Evolutionary conservation across 2,797 vertebrate genomes (phyloP), one percentile per base, ranked within the genome.

Genomic region (Sardinella longiceps): DNA sequence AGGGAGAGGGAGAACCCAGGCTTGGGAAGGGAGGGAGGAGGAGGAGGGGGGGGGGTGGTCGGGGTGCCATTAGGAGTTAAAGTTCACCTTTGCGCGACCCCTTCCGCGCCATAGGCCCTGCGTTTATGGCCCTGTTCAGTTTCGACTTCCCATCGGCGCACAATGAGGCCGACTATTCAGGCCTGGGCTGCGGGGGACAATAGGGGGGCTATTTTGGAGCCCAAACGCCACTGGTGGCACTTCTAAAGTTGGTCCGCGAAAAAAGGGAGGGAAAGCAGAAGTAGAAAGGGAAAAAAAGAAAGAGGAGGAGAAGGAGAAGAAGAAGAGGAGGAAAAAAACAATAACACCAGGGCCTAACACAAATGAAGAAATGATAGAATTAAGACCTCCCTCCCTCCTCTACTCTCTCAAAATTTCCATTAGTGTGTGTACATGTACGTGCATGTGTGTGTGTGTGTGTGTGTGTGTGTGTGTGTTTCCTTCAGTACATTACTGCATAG

Each of bases 1-100:
- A 20, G 83, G 83, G 86, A 90, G 84, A 82, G 83, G 89, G 63
- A 81, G 86, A 87, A 81, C 86, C 84, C 87, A 82, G 83, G 86
- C 83, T 82, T 83, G 83, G 87, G 82, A 88, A 60, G 0, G 84
- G 33, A 63, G 80, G 81, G 80, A 45, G 37, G 74, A 25, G 39
- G 80, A 60, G 89, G 87, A 88, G 88, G 33, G 25, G 58, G n/a
- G 63, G 33, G 14, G 33, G 28, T 33, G 33, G 4, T 14, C 15
- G 33, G 30, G 15, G 14, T 33, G 88, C 89, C 90, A 89, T 92
- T 90, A 90, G 86, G 89, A 91, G 91, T 87, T 87, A 88, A 93
- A 90, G 90, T 94, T 95, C 93, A 95, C 94, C 95, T 94, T 93
- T 93, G 89, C 60, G 85, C 85, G 94, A 95, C 95, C 94, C 92